Base-by-base conservation (phyloP, 1,140 invertebrate genomes). In the Luehdorfia chinensis region DNA sequence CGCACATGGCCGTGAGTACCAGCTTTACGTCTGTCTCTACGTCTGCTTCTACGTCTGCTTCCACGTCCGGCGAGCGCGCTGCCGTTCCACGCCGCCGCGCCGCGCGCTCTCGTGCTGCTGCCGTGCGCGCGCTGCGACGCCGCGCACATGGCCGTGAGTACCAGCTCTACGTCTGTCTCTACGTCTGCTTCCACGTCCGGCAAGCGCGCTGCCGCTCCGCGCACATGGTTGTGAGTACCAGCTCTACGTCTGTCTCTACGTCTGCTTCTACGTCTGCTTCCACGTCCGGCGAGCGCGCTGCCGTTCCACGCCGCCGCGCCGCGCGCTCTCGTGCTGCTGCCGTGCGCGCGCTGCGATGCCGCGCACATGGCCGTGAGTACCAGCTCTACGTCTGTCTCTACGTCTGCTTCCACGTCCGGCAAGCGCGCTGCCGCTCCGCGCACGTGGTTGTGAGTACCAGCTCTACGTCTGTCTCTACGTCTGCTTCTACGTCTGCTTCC, bases 221-320 rank as follows among this genome's bases (percentile, higher is more conserved):
- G 19, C 89, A 90, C 49, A 92, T 93, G 90, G 88, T 88, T 75
- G 92, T 93, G 84, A 87, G 75, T 63, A 15, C 23, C 47, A n/a
- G n/a, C n/a, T 28, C 30, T 41, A n/a, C 19, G 19, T 4, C 7
- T 21, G 19, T 21, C 19, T 21, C 7, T 7, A 21, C 3, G 7
- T 21, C 7, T n/a, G n/a, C n/a, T n/a, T n/a, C n/a, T n/a, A n/a
- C n/a, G n/a, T n/a, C n/a, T n/a, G n/a, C n/a, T n/a, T n/a, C 89
- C 97, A 4, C 89, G 89, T 4, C 93, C 90, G 59, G 94, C 95
- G 23, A 90, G 93, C 1, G 87, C 90, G 32, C 87, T 97, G 9
- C 90, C 92, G 34, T 96, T 95, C 87, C 89, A 95, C n/a, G 89
- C 94, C 0, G 96, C 93, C 12, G 95, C 93, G 1, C 94, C 94